phyloP scores from a whole-genome alignment of 2,888 invertebrate genomes.

The Ellobium chinense region DNA sequence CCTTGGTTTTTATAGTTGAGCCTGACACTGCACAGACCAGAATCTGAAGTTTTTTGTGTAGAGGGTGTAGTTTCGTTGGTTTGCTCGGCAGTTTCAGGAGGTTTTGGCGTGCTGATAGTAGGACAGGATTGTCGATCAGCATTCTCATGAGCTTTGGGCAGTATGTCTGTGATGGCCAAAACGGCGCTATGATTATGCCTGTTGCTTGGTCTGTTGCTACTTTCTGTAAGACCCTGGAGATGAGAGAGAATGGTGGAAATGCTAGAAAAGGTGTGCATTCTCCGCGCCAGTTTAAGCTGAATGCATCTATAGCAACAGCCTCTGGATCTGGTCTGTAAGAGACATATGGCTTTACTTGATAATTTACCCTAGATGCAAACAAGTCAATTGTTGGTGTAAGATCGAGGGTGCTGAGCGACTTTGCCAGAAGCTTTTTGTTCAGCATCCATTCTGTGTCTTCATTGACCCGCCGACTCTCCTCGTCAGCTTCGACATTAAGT shows the following conservation, averaged over 20 bases:
- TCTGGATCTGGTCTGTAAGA: conserved; percentile 43
- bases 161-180: not conserved
- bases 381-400: conserved; percentile 36
- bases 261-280: conserved; percentile 22
- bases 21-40: conserved; percentile 16
- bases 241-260: conserved; percentile 50
- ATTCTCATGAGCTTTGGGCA: conserved; percentile 1
- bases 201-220: not conserved
- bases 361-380: conserved; percentile 49
- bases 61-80: not conserved
- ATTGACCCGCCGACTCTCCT: conserved; percentile 1
- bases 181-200: not conserved
- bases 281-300: conserved; percentile 30
- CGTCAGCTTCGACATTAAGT: conserved; percentile 35
- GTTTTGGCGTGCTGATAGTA: not conserved
- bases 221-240: conserved; percentile 6
- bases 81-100: not conserved
- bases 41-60: not conserved
- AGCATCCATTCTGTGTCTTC: conserved; percentile 43
- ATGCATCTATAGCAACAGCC: conserved; percentile 42
- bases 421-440: conserved; percentile 3
- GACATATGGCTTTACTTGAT: conserved; percentile 29
- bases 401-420: not conserved
- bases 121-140: not conserved
- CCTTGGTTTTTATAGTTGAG: not conserved